Base-by-base conservation (phyloP, 1,140 invertebrate species). In the Triops cancriformis region DNA sequence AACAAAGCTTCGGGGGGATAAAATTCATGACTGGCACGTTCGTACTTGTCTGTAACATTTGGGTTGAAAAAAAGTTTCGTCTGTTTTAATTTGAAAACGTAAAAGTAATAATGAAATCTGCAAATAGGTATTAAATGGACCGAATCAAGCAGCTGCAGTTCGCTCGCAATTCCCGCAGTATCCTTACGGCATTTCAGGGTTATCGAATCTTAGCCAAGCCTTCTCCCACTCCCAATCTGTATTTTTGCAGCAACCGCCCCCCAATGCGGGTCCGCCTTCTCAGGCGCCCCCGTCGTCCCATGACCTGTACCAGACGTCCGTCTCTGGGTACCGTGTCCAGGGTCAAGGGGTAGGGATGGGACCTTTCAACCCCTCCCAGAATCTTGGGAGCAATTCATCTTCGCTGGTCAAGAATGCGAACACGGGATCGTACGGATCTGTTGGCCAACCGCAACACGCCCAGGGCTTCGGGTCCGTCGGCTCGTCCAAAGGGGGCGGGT, bases 281-380 rank as follows among this genome's bases (percentile, higher is more conserved):
- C 72, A 73, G 6, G 72, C 72, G 6, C 64, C 87, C 79, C 89
- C 31, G 7, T 7, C 90, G 37, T 88, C 90, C 1, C 91, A 91
- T 73, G 93, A 95, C 81, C 89, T 94, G 85, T 94, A 94, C 85
- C 91, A 90, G 81, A 92, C 89, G 82, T 88, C 92, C 80, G 87
- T 91, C 72, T 92, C 89, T 74, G 91, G 92, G 82, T 93, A 91
- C 81, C 86, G 91, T 76, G 87, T 93, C 41, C 83, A 82, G 73
- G 80, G 73, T 23, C 74, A 42, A 75, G 28, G 37, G 0, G 23
- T 41, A 37, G 28, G 28, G 5, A 23, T 75, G 74, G 74, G 43
- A 75, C 26, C 10, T 9, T 42, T 28, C 12, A 75, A 75, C 31
- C 28, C 23, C 1, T 75, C 78, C 28, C 41, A 78, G 18, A 74